These are phyloP conservation scores for Poecile atricapillus DNA, from an alignment of 2,113 vertebrate genomes.

Conservation along the genomic window DNA sequence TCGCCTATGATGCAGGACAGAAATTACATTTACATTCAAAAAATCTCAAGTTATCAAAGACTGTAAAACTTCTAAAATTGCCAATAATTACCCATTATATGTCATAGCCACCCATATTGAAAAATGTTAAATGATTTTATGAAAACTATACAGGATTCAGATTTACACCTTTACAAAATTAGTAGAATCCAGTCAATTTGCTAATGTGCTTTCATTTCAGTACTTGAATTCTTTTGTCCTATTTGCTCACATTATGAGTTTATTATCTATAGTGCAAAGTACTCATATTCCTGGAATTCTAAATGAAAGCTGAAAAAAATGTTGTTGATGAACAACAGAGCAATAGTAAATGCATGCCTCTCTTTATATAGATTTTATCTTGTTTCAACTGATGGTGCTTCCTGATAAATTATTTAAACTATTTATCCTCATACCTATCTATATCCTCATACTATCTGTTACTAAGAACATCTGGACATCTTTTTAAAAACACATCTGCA, in stretches of 20 bases:
- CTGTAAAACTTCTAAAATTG: neutral
- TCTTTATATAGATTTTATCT: neutral
- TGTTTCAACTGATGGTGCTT: neutral
- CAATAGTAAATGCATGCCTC: neutral
- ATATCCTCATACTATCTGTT: neutral
- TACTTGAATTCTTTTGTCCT: neutral
- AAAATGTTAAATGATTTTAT: neutral
- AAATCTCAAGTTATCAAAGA: slow-evolving; percentile 68
- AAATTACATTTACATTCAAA: slow-evolving; percentile 40
- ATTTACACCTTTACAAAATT: neutral
- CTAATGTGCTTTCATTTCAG: neutral
- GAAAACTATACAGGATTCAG: neutral
- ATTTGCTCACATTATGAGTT: neutral
- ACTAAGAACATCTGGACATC: neutral
- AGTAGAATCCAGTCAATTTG: neutral
- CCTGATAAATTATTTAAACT: neutral
- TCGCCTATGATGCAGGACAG: slow-evolving; percentile 16
- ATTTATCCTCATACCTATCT: neutral
- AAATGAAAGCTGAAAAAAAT: neutral
- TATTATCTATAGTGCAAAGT: neutral
- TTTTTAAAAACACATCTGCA: neutral
- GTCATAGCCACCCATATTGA: neutral
- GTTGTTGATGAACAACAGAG: no score
- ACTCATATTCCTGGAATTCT: neutral
- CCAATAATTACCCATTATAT: neutral